phyloP scores from a whole-genome alignment of 2,888 invertebrate genomes.

The Catocala sponsa region DNA sequence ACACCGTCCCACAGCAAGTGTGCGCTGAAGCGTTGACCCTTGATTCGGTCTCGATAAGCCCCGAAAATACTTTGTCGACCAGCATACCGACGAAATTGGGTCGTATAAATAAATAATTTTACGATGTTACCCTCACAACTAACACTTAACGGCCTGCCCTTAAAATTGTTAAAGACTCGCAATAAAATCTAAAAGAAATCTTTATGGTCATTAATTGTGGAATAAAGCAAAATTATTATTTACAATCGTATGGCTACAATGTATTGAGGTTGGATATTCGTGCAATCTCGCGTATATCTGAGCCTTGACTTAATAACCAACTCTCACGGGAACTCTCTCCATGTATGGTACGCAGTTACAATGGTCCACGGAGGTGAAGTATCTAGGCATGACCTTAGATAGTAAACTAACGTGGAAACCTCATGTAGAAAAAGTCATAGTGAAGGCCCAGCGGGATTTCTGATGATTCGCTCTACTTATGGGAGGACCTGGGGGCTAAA shows the following conservation, averaged over 20 bases:
- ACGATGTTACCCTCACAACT: slow-evolving; percentile 77
- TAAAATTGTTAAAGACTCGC: slow-evolving; percentile 71
- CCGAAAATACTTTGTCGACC: slow-evolving; percentile 84
- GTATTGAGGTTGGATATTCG: slow-evolving; percentile 40
- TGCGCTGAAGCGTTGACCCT: slow-evolving; percentile 82
- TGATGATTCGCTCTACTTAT: no score
- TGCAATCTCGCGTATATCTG: slow-evolving; percentile 28
- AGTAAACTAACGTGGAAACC: no score
- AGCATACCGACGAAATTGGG: slow-evolving; percentile 81
- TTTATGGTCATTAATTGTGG: slow-evolving; percentile 63
- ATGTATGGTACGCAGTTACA: no score
- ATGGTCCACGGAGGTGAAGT: no score
- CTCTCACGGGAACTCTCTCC: no score
- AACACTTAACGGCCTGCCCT: slow-evolving; percentile 73
- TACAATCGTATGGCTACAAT: slow-evolving; percentile 39
- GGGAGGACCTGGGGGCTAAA: no score
- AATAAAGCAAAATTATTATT: slow-evolving; percentile 55
- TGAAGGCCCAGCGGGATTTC: no score
- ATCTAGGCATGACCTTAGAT: no score
- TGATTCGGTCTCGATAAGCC: slow-evolving; percentile 83
- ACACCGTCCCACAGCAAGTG: slow-evolving; percentile 68
- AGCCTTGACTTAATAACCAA: neutral
- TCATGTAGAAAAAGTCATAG: no score
- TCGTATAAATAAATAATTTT: slow-evolving; percentile 85
- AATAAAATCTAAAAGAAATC: slow-evolving; percentile 65